Evolutionary conservation across 2,113 vertebrate genomes (phyloP).

Genomic region (Cottus gobio): DNA sequence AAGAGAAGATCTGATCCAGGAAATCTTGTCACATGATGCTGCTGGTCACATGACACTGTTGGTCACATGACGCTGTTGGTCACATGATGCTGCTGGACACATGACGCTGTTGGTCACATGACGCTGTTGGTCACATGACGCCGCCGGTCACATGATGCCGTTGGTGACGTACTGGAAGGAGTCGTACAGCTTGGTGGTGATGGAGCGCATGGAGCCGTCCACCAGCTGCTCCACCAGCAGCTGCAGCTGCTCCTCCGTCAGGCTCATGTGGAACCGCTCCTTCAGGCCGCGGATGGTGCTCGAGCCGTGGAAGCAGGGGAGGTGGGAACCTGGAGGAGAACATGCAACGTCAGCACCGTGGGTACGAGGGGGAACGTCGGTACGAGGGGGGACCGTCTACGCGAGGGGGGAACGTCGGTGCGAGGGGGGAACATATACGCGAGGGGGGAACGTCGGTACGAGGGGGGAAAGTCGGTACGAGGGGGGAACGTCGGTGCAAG

Average conservation of each 20-base stretch:
- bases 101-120: too few species aligned
- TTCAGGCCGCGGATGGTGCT: slow-evolving; percentile 95
- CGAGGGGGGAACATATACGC: too few species aligned
- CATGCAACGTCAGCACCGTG: too few species aligned
- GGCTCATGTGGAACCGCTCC: slow-evolving; percentile 96
- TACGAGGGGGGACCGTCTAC: neutral
- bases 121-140: too few species aligned
- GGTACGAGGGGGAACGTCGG: neutral
- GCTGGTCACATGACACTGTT: too few species aligned
- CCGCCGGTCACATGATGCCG: slow-evolving; percentile 92
- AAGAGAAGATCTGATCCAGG: too few species aligned
- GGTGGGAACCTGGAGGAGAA: slow-evolving; percentile 87
- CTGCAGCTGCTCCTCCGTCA: slow-evolving; percentile 98
- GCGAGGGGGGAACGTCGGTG: neutral
- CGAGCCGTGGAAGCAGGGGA: slow-evolving; percentile 94
- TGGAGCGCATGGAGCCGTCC: slow-evolving; percentile 92
- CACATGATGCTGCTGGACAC: too few species aligned
- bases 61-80: too few species aligned
- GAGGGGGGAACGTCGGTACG: too few species aligned
- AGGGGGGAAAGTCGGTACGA: too few species aligned
- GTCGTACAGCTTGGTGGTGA: slow-evolving; percentile 98
- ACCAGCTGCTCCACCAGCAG: slow-evolving; percentile 94
- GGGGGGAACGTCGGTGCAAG: too few species aligned
- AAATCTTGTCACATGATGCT: too few species aligned
- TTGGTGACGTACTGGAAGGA: slow-evolving; percentile 99